Evolutionary conservation across 2,113 vertebrate species (phyloP), one percentile per base, ranked within the genome.

Genomic region (Pachypanchax playfairii): DNA sequence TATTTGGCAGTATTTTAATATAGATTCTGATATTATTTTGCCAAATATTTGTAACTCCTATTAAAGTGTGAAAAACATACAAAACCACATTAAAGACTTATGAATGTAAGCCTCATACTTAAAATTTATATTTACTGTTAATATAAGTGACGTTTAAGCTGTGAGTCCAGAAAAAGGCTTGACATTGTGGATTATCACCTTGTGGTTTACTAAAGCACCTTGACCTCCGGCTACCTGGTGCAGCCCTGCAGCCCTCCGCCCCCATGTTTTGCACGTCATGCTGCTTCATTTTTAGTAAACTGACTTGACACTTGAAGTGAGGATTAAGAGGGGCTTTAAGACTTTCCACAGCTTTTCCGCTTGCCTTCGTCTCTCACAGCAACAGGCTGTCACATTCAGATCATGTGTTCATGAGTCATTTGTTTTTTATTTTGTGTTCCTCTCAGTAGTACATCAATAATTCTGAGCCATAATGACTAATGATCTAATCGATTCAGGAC

Each of bases 381-480:
- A 67, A 63, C 60, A 78, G 26, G 52, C 29, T n/a, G 39, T 64
- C 75, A 69, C 61, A 31, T 69, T 63, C 63, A 56, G 33, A 72
- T 80, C 65, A 64, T 62, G 70, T 74, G 58, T 59, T 65, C 55
- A 66, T 78, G 75, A 75, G 55, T 87, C 73, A 76, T 73, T 75
- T 85, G 70, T 88, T 85, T 74, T 42, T 68, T 68, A n/a, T n/a
- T n/a, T n/a, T n/a, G n/a, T 53, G 29, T 72, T 72, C 38, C 67
- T 55, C 39, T 71, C 70, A 77, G 68, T 53, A 79, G 63, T 70
- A 77, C 70, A 65, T 85, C 70, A 84, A 70, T 82, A 77, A 65
- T 63, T 58, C 73, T 63, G 47, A 60, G 65, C 5, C 52, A 47
- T 61, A 72, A 69, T 76, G 24, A 74, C 55, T 18, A 25, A 28